These are phyloP conservation scores for Stratiolaelaps scimitus DNA, from an alignment of 1,140 invertebrate genomes.

Conservation along the genomic window DNA sequence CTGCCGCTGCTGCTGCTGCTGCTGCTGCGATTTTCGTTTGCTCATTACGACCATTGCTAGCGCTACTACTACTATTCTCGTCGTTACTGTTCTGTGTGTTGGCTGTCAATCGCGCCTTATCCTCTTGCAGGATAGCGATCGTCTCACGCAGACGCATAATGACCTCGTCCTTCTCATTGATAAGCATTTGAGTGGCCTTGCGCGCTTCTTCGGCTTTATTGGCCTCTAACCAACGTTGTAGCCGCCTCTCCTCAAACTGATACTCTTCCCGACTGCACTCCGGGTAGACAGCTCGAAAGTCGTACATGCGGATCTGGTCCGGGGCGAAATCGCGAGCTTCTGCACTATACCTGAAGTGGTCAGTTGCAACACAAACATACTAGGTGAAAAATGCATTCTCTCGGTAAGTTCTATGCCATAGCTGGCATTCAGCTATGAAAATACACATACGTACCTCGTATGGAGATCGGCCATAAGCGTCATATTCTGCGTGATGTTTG, in stretches of 20 bases:
- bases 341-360: background rate
- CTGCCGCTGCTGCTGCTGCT: too few relatives aligned
- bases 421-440: too few relatives aligned
- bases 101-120: background rate
- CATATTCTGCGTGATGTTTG: too few relatives aligned
- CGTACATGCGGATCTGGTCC: conserved; percentile 1
- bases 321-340: conserved; percentile 12
- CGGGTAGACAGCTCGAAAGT: conserved; percentile 11
- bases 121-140: background rate
- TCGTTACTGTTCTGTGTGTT: too few relatives aligned
- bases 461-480: too few relatives aligned
- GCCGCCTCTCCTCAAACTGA: conserved; percentile 13
- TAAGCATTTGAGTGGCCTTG: background rate
- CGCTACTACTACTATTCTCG: background rate
- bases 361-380: too few relatives aligned
- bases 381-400: too few relatives aligned
- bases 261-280: background rate
- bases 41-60: too few relatives aligned
- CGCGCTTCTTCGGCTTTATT: background rate
- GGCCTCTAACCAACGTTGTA: background rate
- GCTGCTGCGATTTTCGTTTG: background rate
- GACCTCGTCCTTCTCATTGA: background rate
- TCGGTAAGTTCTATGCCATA: too few relatives aligned
- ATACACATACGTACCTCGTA: too few relatives aligned
- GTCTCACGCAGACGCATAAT: background rate